phyloP scores from a whole-genome alignment of 1,140 invertebrate species.

The Anoplolepis gracilipes region DNA sequence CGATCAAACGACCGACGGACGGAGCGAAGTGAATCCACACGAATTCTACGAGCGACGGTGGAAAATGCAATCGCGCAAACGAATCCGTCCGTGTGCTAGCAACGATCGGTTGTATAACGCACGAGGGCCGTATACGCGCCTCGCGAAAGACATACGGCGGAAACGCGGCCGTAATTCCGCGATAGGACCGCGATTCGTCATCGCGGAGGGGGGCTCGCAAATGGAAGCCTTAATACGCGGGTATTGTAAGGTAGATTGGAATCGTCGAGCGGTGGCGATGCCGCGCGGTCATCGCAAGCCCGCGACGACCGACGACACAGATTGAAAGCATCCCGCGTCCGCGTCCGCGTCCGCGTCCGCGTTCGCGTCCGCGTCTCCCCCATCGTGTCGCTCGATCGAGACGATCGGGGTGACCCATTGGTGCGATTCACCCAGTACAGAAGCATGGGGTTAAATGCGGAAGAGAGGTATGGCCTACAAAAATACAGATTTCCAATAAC shows the following conservation, averaged over 20 bases:
- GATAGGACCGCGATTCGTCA: conserved; percentile 8
- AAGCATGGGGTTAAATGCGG: conserved; percentile 61
- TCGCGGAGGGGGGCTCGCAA: conserved; percentile 44
- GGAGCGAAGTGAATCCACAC: background rate
- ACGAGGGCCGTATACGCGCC: background rate
- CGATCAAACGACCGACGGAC: background rate
- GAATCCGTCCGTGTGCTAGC: background rate
- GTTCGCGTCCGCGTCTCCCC: conserved; percentile 51
- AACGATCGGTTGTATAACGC: conserved; percentile 41
- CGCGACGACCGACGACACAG: conserved; percentile 26
- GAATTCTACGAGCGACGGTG: background rate
- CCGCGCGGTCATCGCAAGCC: conserved; percentile 2
- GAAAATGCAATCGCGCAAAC: conserved; percentile 32
- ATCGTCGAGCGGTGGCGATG: conserved; percentile 62
- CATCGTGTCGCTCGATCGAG: conserved; percentile 70
- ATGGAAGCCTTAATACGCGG: conserved; percentile 70
- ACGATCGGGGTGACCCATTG: conserved; percentile 78
- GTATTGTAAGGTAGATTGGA: conserved; percentile 75
- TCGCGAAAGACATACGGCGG: background rate
- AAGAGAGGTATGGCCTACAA: conserved; percentile 80
- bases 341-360: no score
- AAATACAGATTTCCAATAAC: conserved; percentile 85
- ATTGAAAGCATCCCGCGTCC: conserved; percentile 64
- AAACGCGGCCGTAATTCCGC: conserved; percentile 47
- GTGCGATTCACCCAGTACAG: conserved; percentile 69